A percentile compares a stretch with the other conserved stretches of the same genome.
phyloP scores from a whole-genome alignment of 2,113 vertebrate species.

The Onychostruthus taczanowskii region DNA sequence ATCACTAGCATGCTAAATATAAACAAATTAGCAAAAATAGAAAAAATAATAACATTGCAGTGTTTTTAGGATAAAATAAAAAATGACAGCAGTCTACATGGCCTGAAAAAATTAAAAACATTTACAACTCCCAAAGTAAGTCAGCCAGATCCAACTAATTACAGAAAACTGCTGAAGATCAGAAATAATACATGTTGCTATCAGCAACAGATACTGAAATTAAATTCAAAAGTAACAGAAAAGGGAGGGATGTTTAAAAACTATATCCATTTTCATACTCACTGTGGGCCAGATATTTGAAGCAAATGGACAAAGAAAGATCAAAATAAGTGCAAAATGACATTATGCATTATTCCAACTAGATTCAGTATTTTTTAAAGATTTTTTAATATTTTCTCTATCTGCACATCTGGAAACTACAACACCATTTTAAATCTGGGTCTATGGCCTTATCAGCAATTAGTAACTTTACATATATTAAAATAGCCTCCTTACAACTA shows the following conservation, averaged over 20 bases:
- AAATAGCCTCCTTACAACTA: neutral
- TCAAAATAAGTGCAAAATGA: neutral
- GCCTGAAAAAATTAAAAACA: neutral
- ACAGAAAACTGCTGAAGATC: neutral
- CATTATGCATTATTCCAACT: neutral
- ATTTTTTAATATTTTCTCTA: neutral
- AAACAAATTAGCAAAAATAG: neutral
- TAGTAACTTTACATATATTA: neutral
- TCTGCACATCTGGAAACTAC: neutral
- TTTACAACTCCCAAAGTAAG: neutral
- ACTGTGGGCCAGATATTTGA: neutral
- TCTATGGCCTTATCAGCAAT: neutral
- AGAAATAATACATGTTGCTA: neutral
- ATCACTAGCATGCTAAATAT: neutral
- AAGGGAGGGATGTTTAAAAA: neutral
- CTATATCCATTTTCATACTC: neutral
- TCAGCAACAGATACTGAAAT: neutral
- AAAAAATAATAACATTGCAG: neutral
- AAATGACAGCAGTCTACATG: neutral
- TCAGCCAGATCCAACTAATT: neutral
- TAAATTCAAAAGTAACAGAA: neutral
- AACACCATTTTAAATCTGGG: neutral
- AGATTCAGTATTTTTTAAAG: neutral
- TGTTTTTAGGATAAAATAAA: neutral
- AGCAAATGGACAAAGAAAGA: slow-evolving; percentile 10